Conservation (phyloP, 2,113 vertebrate species). For the Acrocephalus arundinaceus region DNA sequence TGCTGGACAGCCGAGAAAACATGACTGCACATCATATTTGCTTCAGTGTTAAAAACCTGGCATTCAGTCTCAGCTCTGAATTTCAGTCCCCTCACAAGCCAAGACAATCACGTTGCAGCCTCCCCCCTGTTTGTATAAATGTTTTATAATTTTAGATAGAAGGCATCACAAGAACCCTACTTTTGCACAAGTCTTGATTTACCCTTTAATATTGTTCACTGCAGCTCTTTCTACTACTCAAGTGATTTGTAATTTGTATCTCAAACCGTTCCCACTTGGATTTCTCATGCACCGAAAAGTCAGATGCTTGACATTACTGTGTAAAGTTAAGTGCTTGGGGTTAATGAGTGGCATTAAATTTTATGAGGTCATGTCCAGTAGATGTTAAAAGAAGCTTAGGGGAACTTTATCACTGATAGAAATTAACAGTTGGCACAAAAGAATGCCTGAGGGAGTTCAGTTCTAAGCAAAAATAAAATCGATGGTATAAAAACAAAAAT, state of each 20-base stretch:
- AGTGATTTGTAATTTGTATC: conserved; percentile 55
- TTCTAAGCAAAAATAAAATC: conserved; percentile 56
- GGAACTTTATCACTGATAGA: conserved; percentile 61
- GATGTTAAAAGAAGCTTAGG: conserved; percentile 67
- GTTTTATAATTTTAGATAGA: neutral
- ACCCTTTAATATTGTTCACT: conserved; percentile 20
- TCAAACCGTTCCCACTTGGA: conserved; percentile 60
- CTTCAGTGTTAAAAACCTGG: neutral
- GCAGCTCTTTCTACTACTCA: neutral
- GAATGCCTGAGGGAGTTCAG: conserved; percentile 43
- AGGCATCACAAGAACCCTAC: neutral
- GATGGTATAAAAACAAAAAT: conserved; percentile 46
- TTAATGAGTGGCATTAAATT: conserved; percentile 73
- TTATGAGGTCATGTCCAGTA: conserved; percentile 69
- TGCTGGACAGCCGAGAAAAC: neutral
- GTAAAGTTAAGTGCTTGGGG: conserved; percentile 68
- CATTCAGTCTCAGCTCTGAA: neutral
- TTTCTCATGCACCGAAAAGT: conserved; percentile 63
- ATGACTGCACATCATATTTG: neutral
- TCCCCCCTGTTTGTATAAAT: neutral
- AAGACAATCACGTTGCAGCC: neutral
- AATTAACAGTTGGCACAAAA: conserved; percentile 63
- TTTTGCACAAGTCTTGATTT: neutral
- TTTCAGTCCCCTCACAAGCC: neutral
- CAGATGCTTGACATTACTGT: conserved; percentile 66